Conservation (phyloP, 1,140 invertebrate species). For the Caenorhabditis remanei region DNA sequence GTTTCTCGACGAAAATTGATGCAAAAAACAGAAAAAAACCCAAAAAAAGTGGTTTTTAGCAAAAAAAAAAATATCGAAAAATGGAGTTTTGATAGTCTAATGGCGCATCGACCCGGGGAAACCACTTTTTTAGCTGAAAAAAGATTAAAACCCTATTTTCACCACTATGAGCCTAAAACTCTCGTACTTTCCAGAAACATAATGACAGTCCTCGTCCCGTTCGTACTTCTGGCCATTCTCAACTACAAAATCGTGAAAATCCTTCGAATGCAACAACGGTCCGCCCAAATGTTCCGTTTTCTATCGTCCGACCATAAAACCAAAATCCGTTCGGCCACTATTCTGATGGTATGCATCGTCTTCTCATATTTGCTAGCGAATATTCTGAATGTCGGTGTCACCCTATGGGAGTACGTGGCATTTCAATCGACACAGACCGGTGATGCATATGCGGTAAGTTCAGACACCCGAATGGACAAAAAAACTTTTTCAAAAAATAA, state of each 20-base stretch:
- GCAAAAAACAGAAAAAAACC: too few species aligned
- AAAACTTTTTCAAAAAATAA: too few species aligned
- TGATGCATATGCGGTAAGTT: conserved; percentile 62
- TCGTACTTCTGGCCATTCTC: conserved; percentile 63
- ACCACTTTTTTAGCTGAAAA: too few species aligned
- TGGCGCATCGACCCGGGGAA: too few species aligned
- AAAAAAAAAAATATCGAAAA: too few species aligned
- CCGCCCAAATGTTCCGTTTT: conserved; percentile 67
- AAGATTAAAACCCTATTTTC: too few species aligned
- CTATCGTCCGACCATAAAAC: conserved; percentile 63
- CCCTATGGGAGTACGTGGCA: conserved; percentile 65
- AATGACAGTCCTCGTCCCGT: conserved; percentile 67
- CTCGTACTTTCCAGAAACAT: conserved; percentile 60
- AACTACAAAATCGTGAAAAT: conserved; percentile 65
- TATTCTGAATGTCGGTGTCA: conserved; percentile 64
- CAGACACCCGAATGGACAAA: too few species aligned
- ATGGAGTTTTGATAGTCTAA: too few species aligned
- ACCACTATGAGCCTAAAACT: too few species aligned
- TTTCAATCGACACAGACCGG: conserved; percentile 63
- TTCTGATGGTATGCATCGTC: conserved; percentile 66
- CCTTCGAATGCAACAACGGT: conserved; percentile 64
- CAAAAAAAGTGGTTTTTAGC: too few species aligned
- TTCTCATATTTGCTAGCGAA: conserved; percentile 66
- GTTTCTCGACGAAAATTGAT: too few species aligned
- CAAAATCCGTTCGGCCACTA: conserved; percentile 67